These are phyloP conservation scores for Eubasilissa regina DNA, from an alignment of 1,140 invertebrate species.

Conservation along the genomic window DNA sequence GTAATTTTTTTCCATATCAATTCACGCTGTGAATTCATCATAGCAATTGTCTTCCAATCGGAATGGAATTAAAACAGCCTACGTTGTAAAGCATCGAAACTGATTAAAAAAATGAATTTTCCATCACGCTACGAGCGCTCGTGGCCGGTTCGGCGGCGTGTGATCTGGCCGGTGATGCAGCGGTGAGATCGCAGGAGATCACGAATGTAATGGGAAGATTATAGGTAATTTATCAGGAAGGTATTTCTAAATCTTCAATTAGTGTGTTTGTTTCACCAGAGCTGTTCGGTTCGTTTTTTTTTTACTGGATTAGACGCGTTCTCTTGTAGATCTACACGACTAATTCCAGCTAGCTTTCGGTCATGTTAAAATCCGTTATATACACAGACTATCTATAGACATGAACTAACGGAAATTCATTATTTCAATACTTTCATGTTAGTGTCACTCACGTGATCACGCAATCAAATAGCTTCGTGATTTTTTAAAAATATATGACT, in stretches of 20 bases:
- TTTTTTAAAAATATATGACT: no score
- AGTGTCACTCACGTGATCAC: no score
- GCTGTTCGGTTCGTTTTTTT: no score
- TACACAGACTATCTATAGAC: no score
- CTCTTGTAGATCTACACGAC: no score
- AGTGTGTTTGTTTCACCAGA: not conserved
- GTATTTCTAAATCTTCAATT: constrained; percentile 17
- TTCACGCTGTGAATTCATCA: constrained; percentile 28
- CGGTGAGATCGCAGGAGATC: constrained; percentile 32
- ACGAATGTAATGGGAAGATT: constrained; percentile 30
- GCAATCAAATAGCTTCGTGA: no score
- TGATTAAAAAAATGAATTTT: constrained; percentile 27
- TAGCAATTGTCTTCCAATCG: constrained; percentile 30
- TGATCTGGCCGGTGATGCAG: not conserved
- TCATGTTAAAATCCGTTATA: no score
- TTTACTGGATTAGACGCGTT: no score
- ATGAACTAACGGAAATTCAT: no score
- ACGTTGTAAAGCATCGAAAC: constrained; percentile 10
- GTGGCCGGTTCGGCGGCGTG: not conserved
- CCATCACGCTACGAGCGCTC: constrained; percentile 20
- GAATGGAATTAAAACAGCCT: constrained; percentile 31
- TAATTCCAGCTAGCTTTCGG: no score
- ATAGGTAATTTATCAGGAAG: constrained; percentile 20
- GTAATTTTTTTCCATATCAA: not conserved
- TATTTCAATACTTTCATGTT: no score